These are phyloP conservation scores for Hemiscyllium ocellatum DNA, from an alignment of 2,113 vertebrate species.

Conservation along the genomic window DNA sequence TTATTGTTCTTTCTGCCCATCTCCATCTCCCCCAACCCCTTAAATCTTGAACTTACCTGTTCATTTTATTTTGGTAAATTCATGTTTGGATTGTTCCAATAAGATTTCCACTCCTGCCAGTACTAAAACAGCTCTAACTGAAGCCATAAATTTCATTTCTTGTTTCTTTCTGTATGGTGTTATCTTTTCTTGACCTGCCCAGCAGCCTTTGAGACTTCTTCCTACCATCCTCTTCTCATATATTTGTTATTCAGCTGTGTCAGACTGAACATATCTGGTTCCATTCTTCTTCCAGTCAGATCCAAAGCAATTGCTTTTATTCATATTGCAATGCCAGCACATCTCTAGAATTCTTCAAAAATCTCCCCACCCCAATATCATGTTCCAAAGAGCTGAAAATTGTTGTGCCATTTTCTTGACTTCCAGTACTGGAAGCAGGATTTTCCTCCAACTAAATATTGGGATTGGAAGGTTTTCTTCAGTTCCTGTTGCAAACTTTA, in stretches of 20 bases:
- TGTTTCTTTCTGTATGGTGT: too few relatives aligned
- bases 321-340: background rate
- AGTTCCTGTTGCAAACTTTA: background rate
- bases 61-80: too few relatives aligned
- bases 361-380: background rate
- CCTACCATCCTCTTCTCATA: background rate
- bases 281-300: background rate
- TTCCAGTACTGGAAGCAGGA: background rate
- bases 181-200: background rate
- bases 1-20: too few relatives aligned
- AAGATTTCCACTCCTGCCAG: too few relatives aligned
- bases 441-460: background rate
- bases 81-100: too few relatives aligned
- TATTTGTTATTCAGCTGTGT: background rate
- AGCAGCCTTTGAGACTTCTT: background rate
- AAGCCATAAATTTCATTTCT: too few relatives aligned
- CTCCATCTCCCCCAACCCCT: too few relatives aligned
- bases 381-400: background rate
- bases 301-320: background rate
- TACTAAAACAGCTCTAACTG: too few relatives aligned
- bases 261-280: background rate
- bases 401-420: background rate
- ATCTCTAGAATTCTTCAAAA: background rate
- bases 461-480: too few relatives aligned
- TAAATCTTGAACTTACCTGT: background rate